Evolutionary conservation across 2,888 invertebrate species (phyloP).

Genomic region (Hirtodrosophila cameraria): DNA sequence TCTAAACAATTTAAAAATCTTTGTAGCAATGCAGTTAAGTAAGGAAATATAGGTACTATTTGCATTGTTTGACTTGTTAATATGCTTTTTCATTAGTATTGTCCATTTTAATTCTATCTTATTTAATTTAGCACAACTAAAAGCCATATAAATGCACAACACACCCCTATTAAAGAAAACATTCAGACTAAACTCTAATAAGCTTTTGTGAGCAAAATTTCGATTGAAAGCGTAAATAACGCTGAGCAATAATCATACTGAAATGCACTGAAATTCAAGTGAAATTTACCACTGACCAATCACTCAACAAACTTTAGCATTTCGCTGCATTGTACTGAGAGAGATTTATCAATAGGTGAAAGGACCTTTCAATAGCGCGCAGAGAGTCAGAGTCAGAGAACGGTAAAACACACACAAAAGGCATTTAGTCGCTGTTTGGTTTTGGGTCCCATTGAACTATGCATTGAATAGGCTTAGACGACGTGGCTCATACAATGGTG

Average conservation of each 20-base stretch:
- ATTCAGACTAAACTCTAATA: constrained; percentile 21
- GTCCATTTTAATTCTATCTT: too few relatives aligned
- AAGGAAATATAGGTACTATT: too few relatives aligned
- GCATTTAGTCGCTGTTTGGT: constrained; percentile 73
- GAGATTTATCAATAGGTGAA: constrained; percentile 57
- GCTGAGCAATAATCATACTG: constrained; percentile 31
- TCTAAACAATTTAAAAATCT: too few relatives aligned
- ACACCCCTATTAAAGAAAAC: too few relatives aligned
- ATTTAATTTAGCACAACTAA: too few relatives aligned
- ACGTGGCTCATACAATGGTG: constrained; percentile 19
- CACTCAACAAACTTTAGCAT: constrained; percentile 20
- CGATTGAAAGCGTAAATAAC: constrained; percentile 2
- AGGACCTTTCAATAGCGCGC: constrained; percentile 56
- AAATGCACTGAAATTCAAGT: constrained; percentile 33
- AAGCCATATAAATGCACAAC: too few relatives aligned
- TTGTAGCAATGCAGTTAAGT: too few relatives aligned
- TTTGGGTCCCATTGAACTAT: constrained; percentile 62
- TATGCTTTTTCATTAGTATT: too few relatives aligned
- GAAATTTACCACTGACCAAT: constrained; percentile 51
- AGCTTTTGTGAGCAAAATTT: constrained; percentile 14
- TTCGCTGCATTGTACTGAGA: constrained; percentile 7
- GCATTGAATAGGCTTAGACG: constrained; percentile 60
- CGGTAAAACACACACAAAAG: constrained; percentile 54
- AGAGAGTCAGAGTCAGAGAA: too few relatives aligned
- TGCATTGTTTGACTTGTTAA: too few relatives aligned